A percentile compares a stretch with the other conserved stretches of the same genome.
Evolutionary conservation across 2,797 vertebrate species (phyloP).

Genomic region (Merluccius polli): DNA sequence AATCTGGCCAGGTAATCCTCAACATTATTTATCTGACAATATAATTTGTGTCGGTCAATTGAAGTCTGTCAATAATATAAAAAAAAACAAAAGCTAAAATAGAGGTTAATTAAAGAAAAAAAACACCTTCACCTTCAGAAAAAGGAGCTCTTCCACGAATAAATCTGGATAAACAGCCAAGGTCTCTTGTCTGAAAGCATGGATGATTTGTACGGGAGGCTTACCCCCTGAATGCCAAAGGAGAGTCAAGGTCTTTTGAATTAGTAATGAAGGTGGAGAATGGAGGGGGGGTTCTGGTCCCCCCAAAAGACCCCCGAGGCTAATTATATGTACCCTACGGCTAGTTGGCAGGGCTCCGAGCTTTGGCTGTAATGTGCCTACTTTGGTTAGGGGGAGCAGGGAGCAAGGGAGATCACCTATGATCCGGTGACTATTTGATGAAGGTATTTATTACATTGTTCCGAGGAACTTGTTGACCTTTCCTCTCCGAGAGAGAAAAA

Average conservation of each 20-base stretch:
- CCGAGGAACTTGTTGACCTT: background rate
- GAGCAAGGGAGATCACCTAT: slow-evolving; percentile 28
- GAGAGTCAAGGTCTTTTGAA: slow-evolving; percentile 63
- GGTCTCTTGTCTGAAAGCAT: slow-evolving; percentile 1
- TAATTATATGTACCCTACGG: slow-evolving; percentile 68
- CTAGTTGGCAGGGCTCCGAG: slow-evolving; percentile 50
- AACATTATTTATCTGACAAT: background rate
- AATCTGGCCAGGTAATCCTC: background rate
- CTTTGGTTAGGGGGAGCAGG: slow-evolving; percentile 43
- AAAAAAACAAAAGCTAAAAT: slow-evolving; percentile 3
- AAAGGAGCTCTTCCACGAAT: background rate
- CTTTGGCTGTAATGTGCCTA: slow-evolving; percentile 50
- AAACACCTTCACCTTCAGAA: background rate
- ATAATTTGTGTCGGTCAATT: background rate
- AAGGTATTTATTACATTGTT: slow-evolving; percentile 24
- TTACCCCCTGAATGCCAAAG: slow-evolving; percentile 48
- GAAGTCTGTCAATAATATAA: background rate
- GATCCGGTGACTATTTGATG: slow-evolving; percentile 36
- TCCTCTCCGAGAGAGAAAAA: background rate
- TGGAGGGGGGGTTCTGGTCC: slow-evolving; percentile 37
- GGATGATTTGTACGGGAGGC: slow-evolving; percentile 35
- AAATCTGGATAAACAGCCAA: background rate
- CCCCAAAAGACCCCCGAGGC: slow-evolving; percentile 64
- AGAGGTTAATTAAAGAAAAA: background rate
- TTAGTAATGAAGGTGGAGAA: slow-evolving; percentile 62